phyloP scores from a whole-genome alignment of 1,140 invertebrate genomes.

The Scaptodrosophila lebanonensis region DNA sequence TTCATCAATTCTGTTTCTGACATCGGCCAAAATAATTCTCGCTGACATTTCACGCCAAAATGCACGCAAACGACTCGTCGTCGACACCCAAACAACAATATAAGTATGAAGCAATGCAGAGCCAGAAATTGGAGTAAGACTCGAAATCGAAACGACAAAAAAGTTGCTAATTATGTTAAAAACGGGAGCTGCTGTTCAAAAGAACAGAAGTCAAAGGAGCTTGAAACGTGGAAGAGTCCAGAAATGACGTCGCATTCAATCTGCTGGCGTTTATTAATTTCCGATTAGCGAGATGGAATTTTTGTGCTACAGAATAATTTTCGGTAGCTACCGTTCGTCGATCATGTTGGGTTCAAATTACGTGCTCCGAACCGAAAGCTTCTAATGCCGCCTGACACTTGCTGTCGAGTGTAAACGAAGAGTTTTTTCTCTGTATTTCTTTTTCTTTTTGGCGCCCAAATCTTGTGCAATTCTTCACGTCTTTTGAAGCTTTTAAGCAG shows the following conservation, averaged over 20 bases:
- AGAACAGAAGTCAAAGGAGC: background rate
- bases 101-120: conserved; percentile 38
- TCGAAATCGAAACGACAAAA: conserved; percentile 24
- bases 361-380: conserved; percentile 17
- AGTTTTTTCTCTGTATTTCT: conserved; percentile 29
- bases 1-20: conserved; percentile 70
- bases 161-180: no score
- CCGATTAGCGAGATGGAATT: conserved; percentile 67
- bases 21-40: conserved; percentile 64
- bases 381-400: conserved; percentile 65
- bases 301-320: conserved; percentile 54
- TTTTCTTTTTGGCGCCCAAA: conserved; percentile 28
- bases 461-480: background rate
- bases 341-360: conserved; percentile 36
- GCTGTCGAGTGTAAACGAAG: conserved; percentile 59
- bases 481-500: no score
- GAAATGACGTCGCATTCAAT: conserved; percentile 21
- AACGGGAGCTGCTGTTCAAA: conserved; percentile 36
- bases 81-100: conserved; percentile 55
- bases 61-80: conserved; percentile 63
- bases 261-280: conserved; percentile 62
- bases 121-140: conserved; percentile 18
- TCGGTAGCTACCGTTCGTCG: conserved; percentile 4
- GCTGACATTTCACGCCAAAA: conserved; percentile 68
- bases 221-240: no score